Evolutionary conservation across 2,888 invertebrate genomes (phyloP).

Genomic region (Rhopalosiphum nymphaeae): DNA sequence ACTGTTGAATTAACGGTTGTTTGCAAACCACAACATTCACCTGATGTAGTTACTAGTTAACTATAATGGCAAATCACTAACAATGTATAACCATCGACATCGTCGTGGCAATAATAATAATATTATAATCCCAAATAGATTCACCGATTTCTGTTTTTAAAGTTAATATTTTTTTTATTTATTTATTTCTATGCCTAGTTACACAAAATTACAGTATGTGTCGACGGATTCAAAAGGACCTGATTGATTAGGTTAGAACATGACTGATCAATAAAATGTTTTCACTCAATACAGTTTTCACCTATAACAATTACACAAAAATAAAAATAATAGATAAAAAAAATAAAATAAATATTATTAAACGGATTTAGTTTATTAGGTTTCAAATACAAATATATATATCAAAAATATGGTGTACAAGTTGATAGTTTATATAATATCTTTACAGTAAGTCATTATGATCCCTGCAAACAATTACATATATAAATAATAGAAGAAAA

Average conservation of each 20-base stretch:
- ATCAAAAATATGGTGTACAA: conserved; percentile 20
- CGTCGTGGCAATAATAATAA: background rate
- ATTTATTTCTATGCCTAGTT: background rate
- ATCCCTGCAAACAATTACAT: conserved; percentile 32
- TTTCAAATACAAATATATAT: conserved; percentile 23
- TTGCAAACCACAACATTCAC: conserved; percentile 33
- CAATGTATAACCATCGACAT: background rate
- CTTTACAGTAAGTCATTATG: background rate
- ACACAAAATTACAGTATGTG: background rate
- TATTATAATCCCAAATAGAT: background rate
- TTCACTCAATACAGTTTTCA: background rate
- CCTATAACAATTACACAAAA: background rate
- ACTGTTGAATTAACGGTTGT: conserved; percentile 17
- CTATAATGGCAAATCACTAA: background rate
- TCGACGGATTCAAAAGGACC: background rate
- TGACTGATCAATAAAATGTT: background rate
- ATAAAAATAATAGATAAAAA: background rate
- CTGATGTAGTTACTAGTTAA: background rate
- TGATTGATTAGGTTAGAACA: background rate
- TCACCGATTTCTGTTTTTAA: background rate
- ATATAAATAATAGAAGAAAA: conserved; percentile 36
- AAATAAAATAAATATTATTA: conserved; percentile 13
- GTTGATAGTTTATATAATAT: conserved; percentile 11
- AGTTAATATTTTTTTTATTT: background rate
- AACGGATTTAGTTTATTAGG: conserved; percentile 54